A percentile compares a stretch with the other conserved stretches of the same genome.
These are phyloP conservation scores for Lottia scabra DNA, from an alignment of 2,888 invertebrate species.

Conservation along the genomic window DNA sequence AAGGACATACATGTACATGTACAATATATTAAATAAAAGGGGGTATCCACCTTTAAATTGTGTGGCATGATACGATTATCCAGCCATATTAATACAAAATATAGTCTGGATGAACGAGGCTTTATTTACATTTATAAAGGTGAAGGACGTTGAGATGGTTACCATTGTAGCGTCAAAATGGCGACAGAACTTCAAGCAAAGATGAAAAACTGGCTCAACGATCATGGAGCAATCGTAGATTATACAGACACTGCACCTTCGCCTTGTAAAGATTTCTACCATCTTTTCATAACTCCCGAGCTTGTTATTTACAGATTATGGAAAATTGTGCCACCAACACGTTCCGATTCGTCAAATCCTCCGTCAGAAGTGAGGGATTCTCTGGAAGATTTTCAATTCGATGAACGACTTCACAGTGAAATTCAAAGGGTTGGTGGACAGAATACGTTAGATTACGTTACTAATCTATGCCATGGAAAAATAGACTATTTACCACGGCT, in stretches of 20 bases:
- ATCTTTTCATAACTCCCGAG: constrained; percentile 51
- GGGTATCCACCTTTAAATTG: too few species aligned
- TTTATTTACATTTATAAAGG: constrained; percentile 12
- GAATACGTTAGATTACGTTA: constrained; percentile 51
- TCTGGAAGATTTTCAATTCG: constrained; percentile 60
- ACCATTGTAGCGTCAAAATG: constrained; percentile 43
- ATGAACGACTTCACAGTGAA: constrained; percentile 62
- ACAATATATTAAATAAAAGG: too few species aligned
- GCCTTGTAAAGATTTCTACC: constrained; percentile 63
- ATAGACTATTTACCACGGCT: constrained; percentile 62
- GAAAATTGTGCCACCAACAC: constrained; percentile 62
- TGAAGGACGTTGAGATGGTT: constrained; percentile 31
- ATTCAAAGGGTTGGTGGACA: constrained; percentile 58
- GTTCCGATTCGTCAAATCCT: constrained; percentile 48
- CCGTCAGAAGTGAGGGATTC: constrained; percentile 50
- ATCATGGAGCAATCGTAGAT: constrained; percentile 48
- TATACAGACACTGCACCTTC: constrained; percentile 43
- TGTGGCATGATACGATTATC: too few species aligned
- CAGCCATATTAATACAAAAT: too few species aligned
- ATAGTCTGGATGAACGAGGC: background rate
- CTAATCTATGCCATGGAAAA: constrained; percentile 49
- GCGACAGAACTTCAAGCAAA: constrained; percentile 50
- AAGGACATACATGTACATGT: too few species aligned
- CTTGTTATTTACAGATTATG: constrained; percentile 60
- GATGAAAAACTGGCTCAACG: constrained; percentile 38